Conservation (phyloP, 2,888 invertebrate genomes). For the Chloroclysta siterata region DNA sequence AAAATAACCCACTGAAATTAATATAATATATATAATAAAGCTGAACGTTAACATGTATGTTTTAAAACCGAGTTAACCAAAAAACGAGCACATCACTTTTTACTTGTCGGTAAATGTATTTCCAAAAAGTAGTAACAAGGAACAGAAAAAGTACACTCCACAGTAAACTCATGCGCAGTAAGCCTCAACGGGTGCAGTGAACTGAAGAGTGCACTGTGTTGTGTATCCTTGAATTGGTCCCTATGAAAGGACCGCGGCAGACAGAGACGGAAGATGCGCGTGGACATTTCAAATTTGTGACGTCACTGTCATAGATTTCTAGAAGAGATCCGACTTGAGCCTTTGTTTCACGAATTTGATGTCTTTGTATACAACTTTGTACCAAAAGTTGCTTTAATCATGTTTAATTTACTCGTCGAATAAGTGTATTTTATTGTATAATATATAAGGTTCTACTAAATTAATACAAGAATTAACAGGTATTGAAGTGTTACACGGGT, state of each 20-base stretch:
- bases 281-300: slow-evolving; percentile 70
- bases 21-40: no score
- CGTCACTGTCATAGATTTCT: slow-evolving; percentile 59
- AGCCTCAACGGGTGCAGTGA: slow-evolving; percentile 78
- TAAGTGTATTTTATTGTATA: no score
- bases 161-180: slow-evolving; percentile 47
- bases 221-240: slow-evolving; percentile 73
- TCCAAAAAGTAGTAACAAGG: slow-evolving; percentile 10
- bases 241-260: slow-evolving; percentile 65
- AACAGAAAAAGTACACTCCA: slow-evolving; percentile 36
- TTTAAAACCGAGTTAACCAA: no score
- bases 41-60: not conserved
- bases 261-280: slow-evolving; percentile 59
- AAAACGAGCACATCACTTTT: not conserved
- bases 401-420: no score
- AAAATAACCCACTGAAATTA: no score
- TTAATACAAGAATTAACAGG: no score
- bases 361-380: no score
- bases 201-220: slow-evolving; percentile 69
- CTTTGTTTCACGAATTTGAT: no score
- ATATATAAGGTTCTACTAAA: no score
- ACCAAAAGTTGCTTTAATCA: no score
- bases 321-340: not conserved
- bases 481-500: no score
- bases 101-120: not conserved